Evolutionary conservation across 2,797 vertebrate species (phyloP).

Genomic region (Leuciscus waleckii): DNA sequence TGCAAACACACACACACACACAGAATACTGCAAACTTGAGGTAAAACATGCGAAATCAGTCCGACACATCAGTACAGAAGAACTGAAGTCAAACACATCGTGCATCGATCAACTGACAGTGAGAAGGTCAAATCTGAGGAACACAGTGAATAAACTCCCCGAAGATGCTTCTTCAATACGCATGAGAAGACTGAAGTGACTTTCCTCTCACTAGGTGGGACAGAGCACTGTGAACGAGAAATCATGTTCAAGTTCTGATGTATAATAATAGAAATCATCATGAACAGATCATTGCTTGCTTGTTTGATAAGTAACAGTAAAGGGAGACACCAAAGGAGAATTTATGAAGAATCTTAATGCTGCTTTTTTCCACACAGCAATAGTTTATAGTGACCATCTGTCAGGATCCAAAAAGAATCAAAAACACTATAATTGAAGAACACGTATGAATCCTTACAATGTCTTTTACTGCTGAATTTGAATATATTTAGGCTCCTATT

Average conservation of each 20-base stretch:
- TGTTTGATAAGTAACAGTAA: not conserved
- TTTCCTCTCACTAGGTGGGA: conserved; percentile 79
- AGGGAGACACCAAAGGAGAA: not conserved
- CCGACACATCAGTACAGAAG: not conserved
- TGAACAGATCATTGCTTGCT: not conserved
- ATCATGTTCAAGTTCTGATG: conserved; percentile 44
- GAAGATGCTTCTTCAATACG: not conserved
- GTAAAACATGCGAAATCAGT: conserved; percentile 5
- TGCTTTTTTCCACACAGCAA: not conserved
- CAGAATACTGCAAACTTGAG: conserved; percentile 13
- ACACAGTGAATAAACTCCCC: conserved; percentile 14
- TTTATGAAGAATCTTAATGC: not conserved
- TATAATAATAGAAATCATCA: not conserved
- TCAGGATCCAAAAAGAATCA: not conserved
- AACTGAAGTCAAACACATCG: not conserved
- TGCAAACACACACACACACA: not conserved
- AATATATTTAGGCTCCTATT: not conserved
- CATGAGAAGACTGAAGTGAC: conserved; percentile 34
- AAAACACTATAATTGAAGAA: not conserved
- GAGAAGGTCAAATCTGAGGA: not conserved
- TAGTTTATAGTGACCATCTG: not conserved
- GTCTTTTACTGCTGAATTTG: not conserved
- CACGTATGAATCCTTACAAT: not conserved
- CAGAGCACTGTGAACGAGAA: conserved; percentile 87
- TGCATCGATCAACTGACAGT: not conserved